Evolutionary conservation across 2,888 invertebrate genomes (phyloP).

Genomic region (Cylindroiulus punctatus): DNA sequence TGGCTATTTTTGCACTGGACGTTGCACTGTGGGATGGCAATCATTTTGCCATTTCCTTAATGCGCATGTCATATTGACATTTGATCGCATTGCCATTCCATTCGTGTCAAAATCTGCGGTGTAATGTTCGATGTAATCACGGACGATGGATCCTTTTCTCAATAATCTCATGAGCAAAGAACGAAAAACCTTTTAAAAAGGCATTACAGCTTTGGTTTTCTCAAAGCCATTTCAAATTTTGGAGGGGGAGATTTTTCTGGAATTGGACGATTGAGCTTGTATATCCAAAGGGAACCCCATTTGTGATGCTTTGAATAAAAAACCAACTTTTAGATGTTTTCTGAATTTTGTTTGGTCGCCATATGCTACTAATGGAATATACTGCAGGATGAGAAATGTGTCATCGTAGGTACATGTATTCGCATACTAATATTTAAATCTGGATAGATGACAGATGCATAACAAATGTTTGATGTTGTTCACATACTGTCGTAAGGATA

Average conservation of each 20-base stretch:
- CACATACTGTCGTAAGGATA: too few relatives aligned
- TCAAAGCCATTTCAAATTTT: neutral
- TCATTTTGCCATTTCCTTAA: conserved; percentile 12
- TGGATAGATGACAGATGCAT: too few relatives aligned
- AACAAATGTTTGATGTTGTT: too few relatives aligned
- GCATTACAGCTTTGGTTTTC: neutral
- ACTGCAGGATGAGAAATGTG: too few relatives aligned
- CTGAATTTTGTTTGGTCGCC: too few relatives aligned
- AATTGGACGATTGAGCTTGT: neutral
- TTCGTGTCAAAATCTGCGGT: conserved; percentile 6
- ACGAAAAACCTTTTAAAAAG: neutral
- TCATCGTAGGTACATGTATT: too few relatives aligned
- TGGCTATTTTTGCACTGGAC: neutral
- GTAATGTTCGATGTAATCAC: neutral
- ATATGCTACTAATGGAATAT: too few relatives aligned
- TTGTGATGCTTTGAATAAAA: neutral
- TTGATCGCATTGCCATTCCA: conserved; percentile 23
- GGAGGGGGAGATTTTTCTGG: neutral
- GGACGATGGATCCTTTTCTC: neutral
- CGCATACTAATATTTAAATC: too few relatives aligned
- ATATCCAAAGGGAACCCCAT: neutral
- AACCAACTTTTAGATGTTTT: too few relatives aligned
- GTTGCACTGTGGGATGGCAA: neutral
- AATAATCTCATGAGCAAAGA: neutral
- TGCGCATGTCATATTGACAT: conserved; percentile 26